Evolutionary conservation across 2,797 vertebrate genomes (phyloP).

Genomic region (Benthosema pterotum): DNA sequence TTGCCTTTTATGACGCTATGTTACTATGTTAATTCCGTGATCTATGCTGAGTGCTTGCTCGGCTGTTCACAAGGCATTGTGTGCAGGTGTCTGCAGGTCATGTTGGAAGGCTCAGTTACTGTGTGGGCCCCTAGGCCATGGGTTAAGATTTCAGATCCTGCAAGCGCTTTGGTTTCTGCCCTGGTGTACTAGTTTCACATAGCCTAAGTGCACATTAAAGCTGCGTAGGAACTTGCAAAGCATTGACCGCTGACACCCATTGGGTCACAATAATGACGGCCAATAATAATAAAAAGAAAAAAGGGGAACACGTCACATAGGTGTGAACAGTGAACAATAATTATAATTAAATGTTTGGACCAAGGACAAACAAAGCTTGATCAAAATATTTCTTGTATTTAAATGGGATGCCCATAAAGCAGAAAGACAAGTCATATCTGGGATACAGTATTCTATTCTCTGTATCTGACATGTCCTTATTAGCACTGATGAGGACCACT

Average conservation of each 20-base stretch:
- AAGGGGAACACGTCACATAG: neutral
- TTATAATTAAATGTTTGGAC: no score
- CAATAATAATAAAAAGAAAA: neutral
- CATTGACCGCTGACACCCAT: neutral
- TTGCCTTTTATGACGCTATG: constrained; percentile 2
- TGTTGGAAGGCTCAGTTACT: constrained; percentile 34
- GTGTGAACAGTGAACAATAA: no score
- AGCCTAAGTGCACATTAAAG: constrained; percentile 12
- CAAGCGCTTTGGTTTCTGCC: constrained; percentile 34
- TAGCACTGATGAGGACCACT: constrained; percentile 26
- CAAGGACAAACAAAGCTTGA: no score
- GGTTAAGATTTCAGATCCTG: constrained; percentile 41
- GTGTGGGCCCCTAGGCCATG: neutral
- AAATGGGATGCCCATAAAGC: constrained; percentile 1
- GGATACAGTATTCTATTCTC: neutral
- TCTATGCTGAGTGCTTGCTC: neutral
- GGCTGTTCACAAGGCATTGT: constrained; percentile 5
- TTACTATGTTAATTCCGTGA: neutral
- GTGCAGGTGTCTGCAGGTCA: constrained; percentile 33
- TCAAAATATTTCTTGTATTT: neutral
- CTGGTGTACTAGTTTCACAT: constrained; percentile 23
- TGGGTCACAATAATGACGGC: neutral
- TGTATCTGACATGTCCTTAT: neutral
- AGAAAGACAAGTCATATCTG: neutral
- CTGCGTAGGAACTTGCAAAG: constrained; percentile 13